Evolutionary conservation across 2,888 invertebrate species (phyloP).

Genomic region (Bellardia pandia): DNA sequence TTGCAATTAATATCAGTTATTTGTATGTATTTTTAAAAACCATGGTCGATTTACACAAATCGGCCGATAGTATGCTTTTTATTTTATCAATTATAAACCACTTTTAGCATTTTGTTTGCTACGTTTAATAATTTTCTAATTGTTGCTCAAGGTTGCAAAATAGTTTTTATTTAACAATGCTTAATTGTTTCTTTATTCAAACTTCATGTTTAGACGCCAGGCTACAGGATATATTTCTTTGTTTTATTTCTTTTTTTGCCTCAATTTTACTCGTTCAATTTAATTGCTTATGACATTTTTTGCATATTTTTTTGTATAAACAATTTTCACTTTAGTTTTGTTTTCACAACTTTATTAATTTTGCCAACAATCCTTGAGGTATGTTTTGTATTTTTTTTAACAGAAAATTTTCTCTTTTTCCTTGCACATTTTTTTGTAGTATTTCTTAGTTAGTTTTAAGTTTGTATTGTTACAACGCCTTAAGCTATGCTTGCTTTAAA

Average conservation of each 20-base stretch:
- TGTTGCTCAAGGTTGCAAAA: constrained; percentile 40
- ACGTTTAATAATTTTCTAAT: constrained; percentile 6
- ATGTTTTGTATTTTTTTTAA: constrained; percentile 20
- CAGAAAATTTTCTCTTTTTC: constrained; percentile 5
- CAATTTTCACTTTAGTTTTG: constrained; percentile 37
- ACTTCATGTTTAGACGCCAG: constrained; percentile 1
- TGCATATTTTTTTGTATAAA: neutral
- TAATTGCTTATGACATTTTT: constrained; percentile 40
- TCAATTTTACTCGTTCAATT: constrained; percentile 6
- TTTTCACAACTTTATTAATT: constrained; percentile 52
- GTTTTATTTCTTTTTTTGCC: constrained; percentile 9
- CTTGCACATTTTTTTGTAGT: neutral
- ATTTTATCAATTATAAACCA: neutral
- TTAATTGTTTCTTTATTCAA: neutral
- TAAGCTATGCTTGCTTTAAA: constrained; percentile 37
- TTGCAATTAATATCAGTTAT: too few species aligned
- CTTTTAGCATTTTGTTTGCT: neutral
- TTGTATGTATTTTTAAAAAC: too few species aligned
- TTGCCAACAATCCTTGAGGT: constrained; percentile 38
- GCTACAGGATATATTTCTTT: neutral
- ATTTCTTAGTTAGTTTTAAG: constrained; percentile 22
- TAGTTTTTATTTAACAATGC: neutral
- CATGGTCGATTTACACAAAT: neutral
- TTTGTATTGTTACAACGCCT: constrained; percentile 28
- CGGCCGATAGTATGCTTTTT: neutral